These are phyloP conservation scores for Glaucomys volans DNA, from an alignment of 2,113 vertebrate genomes.

Conservation along the genomic window DNA sequence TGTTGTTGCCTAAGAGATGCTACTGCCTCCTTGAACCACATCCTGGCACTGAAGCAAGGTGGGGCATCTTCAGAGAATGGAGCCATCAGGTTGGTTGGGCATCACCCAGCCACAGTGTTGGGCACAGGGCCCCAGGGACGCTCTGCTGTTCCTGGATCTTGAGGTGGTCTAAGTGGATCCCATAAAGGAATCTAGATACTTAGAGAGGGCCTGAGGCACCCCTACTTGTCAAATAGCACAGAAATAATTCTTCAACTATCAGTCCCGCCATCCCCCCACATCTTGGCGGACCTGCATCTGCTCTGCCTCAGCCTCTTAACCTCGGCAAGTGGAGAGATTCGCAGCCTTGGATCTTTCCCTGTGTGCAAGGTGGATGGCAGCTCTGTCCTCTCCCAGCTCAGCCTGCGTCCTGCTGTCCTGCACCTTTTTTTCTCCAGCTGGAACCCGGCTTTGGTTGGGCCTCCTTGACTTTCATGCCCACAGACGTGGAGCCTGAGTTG, in stretches of 20 bases:
- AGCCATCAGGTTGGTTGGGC: neutral
- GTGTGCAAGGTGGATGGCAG: neutral
- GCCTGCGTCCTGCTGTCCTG: neutral
- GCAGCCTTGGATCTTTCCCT: neutral
- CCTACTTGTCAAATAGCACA: neutral
- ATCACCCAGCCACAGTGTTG: too few relatives aligned
- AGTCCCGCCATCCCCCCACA: fast-evolving
- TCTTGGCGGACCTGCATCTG: neutral
- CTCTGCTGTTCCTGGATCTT: neutral
- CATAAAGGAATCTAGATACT: fast-evolving
- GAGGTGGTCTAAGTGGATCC: neutral
- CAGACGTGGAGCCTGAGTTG: neutral
- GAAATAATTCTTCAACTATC: too few relatives aligned
- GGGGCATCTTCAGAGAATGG: neutral
- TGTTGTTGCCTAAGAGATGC: neutral
- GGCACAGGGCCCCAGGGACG: neutral
- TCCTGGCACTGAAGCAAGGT: neutral
- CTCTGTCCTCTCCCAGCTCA: neutral
- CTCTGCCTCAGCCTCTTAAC: neutral
- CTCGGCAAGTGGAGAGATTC: neutral
- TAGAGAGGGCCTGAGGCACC: neutral
- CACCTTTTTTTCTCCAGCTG: fast-evolving
- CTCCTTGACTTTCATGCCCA: neutral
- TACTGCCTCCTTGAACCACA: neutral
- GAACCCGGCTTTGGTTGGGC: neutral